Percentiles rank a stretch among this genome's conserved stretches.
Conservation (phyloP, 1,140 invertebrate genomes). For the Zaprionus gabonicus region DNA sequence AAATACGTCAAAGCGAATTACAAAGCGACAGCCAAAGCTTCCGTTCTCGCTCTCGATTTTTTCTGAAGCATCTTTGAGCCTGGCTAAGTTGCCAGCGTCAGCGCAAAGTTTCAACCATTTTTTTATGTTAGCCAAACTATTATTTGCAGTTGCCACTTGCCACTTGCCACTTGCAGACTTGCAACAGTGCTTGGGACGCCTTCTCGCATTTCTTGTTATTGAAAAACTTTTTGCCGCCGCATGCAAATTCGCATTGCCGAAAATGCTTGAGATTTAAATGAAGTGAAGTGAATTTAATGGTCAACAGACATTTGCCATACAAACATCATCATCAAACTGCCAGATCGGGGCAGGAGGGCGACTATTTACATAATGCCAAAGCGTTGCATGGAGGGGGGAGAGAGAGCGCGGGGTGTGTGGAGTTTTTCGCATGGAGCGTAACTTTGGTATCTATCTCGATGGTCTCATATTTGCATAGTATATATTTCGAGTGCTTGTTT, state of each 20-base stretch:
- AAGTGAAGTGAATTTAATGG: slow-evolving; percentile 84
- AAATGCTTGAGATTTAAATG: slow-evolving; percentile 82
- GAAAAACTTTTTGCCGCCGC: slow-evolving; percentile 70
- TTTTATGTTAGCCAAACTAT: slow-evolving; percentile 57
- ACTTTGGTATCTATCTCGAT: slow-evolving; percentile 56
- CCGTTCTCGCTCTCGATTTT: slow-evolving; percentile 15
- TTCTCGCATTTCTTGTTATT: slow-evolving; percentile 57
- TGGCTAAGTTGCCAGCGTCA: slow-evolving; percentile 56
- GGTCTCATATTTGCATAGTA: slow-evolving; percentile 76
- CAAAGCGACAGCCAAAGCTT: slow-evolving; percentile 17
- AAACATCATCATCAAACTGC: slow-evolving; percentile 47
- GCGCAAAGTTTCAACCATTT: slow-evolving; percentile 34
- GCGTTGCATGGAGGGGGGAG: slow-evolving; percentile 25
- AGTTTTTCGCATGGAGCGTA: slow-evolving; percentile 52
- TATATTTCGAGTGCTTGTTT: slow-evolving; percentile 79
- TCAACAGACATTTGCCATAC: slow-evolving; percentile 77
- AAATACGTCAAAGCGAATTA: slow-evolving; percentile 71
- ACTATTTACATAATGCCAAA: slow-evolving; percentile 64
- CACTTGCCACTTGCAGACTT: slow-evolving; percentile 62
- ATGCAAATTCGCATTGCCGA: slow-evolving; percentile 51
- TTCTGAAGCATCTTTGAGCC: slow-evolving; percentile 10
- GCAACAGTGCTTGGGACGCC: slow-evolving; percentile 41
- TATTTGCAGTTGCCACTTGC: slow-evolving; percentile 79
- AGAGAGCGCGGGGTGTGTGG: slow-evolving; percentile 18
- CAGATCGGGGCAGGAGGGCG: neutral